Base-by-base conservation (phyloP, 2,888 invertebrate species). In the Aleiodes alternator region DNA sequence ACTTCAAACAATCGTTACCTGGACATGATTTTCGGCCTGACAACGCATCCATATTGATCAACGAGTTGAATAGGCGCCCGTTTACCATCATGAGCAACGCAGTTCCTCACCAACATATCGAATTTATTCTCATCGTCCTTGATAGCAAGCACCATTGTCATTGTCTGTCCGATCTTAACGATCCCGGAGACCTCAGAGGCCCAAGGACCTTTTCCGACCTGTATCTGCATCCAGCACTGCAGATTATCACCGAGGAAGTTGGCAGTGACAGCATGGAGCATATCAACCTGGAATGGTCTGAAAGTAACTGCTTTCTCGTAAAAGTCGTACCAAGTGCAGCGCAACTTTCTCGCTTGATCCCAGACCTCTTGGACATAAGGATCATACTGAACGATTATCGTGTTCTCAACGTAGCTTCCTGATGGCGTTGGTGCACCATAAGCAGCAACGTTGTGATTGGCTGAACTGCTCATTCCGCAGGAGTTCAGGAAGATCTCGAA, bases 161-260 rank as follows among this genome's bases (percentile, higher is more conserved):
- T 97, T 0, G 97, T 97, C 89, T 97, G 97, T 31, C 97, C 97
- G 81, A 97, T 97, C 91, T 97, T 97, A 9, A 97, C 97, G 85
- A 97, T 97, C 72, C 97, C 97, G 0, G 97, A 97, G 48, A 97
- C 97, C 90, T 97, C 97, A 12, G 96, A 96, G n/a, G 97, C 97
- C 97, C 97, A 97, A 0, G 97, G 97, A 81, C 97, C 97, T 89
- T 97, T 97, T 73, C 97, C 97, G 61, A 97, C 97, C 90, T 97
- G 97, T 84, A 97, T 97, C 90, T 97, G 97, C 97, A 97, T 97
- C 97, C 97, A 97, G 90, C 97, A 97, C 88, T 97, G 97, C 84
- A 97, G 91, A 91, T 97, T 97, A 90, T 97, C 97, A 38, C 97
- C 97, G 83, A 97, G 93, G 93, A 97, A 97, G 92, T 97, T 97